Base-by-base conservation (phyloP, 2,888 invertebrate genomes). In the Cryptus viduatorius region DNA sequence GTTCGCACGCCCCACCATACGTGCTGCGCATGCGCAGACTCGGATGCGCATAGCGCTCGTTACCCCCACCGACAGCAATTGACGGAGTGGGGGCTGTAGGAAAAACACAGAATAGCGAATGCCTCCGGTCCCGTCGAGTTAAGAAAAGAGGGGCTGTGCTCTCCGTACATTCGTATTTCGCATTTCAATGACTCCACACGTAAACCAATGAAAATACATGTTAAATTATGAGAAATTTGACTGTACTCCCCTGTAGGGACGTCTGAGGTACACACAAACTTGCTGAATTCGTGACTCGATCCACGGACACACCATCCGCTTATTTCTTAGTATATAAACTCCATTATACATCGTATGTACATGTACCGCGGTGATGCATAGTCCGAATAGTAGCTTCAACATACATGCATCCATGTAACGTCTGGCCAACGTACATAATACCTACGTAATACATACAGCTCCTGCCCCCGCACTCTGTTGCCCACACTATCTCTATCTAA, bases 371-470 rank as follows among this genome's bases (percentile, higher is more conserved):
- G 37, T 59, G 42, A 73, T 50, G 29, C 24, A 59, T 59, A 44
- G 68, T 68, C n/a, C 37, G 44, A 71, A 67, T 14, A 76, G 48
- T 56, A 71, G 19, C 46, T 53, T 61, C 83, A 50, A 68, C 73
- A 48, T 76, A 42, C 29, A 61, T 53, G 50, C 44, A 72, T 46
- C 50, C 68, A 42, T 31, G 59, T 59, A 69, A 29, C 53, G 48
- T 65, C 65, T 65, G 76, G 24, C 24, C 48, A 19, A 67, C 53
- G 42, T 79, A 71, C 71, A 79, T 76, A 79, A 79, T 77, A 80
- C 29, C 48, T 59, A 73, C 75, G 71, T 77, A 67, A 77, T 65
- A 82, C 56, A 65, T 79, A 69, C 75, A 56, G 76, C 71, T 72
- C 80, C 67, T 72, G 72, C 71, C 80, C 76, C 59, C 42, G 67